phyloP scores from a whole-genome alignment of 2,113 vertebrate genomes.

The Myocastor coypus region DNA sequence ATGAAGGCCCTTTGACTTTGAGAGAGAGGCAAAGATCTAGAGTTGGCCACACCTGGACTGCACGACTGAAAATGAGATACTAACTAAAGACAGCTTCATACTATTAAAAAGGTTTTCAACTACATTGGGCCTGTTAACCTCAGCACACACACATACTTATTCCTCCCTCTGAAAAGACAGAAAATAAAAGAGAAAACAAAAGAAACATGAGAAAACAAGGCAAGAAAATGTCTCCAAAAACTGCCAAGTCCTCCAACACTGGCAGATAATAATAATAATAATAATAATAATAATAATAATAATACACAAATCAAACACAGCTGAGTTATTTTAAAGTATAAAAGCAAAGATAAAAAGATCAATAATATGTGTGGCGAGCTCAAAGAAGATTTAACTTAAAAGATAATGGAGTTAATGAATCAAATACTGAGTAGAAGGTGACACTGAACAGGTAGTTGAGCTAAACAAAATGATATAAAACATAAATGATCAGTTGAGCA shows the following conservation, averaged over 20 bases:
- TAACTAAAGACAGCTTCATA: not conserved
- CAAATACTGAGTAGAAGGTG: not conserved
- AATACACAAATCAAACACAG: no score
- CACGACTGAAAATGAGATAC: not conserved
- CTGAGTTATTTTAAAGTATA: no score
- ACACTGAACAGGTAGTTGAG: no score
- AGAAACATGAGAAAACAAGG: not conserved
- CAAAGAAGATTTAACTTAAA: not conserved
- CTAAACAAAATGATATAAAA: no score
- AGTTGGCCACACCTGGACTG: not conserved
- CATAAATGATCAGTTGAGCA: no score
- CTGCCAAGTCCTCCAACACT: not conserved
- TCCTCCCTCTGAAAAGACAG: not conserved
- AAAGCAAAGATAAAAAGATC: no score
- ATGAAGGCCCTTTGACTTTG: not conserved
- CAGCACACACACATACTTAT: not conserved
- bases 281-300: no score
- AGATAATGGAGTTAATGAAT: not conserved
- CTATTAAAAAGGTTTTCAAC: not conserved
- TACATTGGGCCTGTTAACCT: not conserved
- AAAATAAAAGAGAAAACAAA: not conserved
- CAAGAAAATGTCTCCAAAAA: not conserved
- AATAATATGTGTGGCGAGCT: no score
- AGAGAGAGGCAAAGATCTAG: not conserved
- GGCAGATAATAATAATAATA: no score